Evolutionary conservation across 1,140 invertebrate genomes (phyloP), one percentile per base, ranked within the genome.

Genomic region (Rhysida immarginata): DNA sequence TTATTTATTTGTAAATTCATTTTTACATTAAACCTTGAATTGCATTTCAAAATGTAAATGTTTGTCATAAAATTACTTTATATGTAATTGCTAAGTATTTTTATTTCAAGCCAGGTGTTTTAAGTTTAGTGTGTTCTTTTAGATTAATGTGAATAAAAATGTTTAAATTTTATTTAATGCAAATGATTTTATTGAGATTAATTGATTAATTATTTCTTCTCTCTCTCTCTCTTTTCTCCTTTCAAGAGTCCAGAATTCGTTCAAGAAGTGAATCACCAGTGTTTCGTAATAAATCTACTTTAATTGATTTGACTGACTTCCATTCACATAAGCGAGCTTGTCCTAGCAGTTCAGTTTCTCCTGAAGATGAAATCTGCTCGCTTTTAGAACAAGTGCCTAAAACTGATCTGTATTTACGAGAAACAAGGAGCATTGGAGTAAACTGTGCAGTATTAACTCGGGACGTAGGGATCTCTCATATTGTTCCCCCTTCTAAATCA

Each of bases 371-470:
- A 11, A 41, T 41, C n/a, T n/a, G 11, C 35, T 11, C 11, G n/a
- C 11, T 41, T 11, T n/a, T 41, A 41, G n/a, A n/a, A 11, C 35
- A n/a, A 41, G 11, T 41, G 11, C 35, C 35, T 11, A 41, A 41
- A 11, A 41, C 44, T 5, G 44, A 46, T 16, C 18, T 46, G 8
- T 46, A 46, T 23, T 46, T 46, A 46, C 5, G 53, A 57, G 61
- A 61, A 0, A 69, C 65, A 48, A 59, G 69, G 60, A 84, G 85
- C 70, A 79, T 81, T 21, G 80, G 79, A 23, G 79, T 81, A 0
- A 80, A 79, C 61, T 84, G 81, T 61, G 72, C 72, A 26, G 74
- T 80, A 24, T 63, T 81, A 42, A 85, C 80, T 0, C 66, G 83
- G 61, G 80, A 81, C 63, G 71, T 82, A 54, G 80, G 79, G 2